Evolutionary conservation across 2,113 vertebrate species (phyloP), one percentile per base, ranked within the genome.

Genomic region (Tamias sibiricus): DNA sequence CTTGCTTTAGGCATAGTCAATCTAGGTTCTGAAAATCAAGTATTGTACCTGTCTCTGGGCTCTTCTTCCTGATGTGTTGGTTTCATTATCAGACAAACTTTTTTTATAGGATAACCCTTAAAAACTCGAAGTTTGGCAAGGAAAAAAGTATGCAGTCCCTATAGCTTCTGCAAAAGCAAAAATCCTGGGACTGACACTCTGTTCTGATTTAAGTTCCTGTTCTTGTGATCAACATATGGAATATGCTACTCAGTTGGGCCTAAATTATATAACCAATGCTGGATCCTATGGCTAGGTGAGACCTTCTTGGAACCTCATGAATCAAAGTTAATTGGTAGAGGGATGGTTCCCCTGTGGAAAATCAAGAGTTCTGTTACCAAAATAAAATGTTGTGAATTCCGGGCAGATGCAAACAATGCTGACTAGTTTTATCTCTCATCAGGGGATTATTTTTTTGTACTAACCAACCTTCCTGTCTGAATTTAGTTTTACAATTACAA

Each of bases 31-130:
- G 79, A 89, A 59, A 84, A 52, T 54, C 24, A 79, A 87, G 37
- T 44, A 72, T 91, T 94, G 30, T 79, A 20, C 40, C 24, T 66
- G 7, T 71, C 74, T 87, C 2, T 47, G 13, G 20, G 44, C 8
- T 86, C 8, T 80, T 79, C 20, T 64, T 95, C 52, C 16, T 4
- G 3, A 28, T 54, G 26, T 69, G 22, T 80, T n/a, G 44, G 8
- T 62, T 94, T 92, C 22, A 76, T 81, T 95, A 22, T 90, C 64
- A 83, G n/a, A 71, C 62, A 94, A 62, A 83, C 32, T 82, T 94
- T 44, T 94, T 94, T 44, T 62, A 32, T 3, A 47, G 62, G 59
- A 74, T 91, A 90, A 68, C 22, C 32, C 85, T 82, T 47, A 62
- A 26, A 4, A 59, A 54, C 44, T 62, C 79, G 14, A 76, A 79